These are phyloP conservation scores for Virgularia gustaviana DNA, from an alignment of 92 coral and sea anemone genomes.

Conservation along the genomic window DNA sequence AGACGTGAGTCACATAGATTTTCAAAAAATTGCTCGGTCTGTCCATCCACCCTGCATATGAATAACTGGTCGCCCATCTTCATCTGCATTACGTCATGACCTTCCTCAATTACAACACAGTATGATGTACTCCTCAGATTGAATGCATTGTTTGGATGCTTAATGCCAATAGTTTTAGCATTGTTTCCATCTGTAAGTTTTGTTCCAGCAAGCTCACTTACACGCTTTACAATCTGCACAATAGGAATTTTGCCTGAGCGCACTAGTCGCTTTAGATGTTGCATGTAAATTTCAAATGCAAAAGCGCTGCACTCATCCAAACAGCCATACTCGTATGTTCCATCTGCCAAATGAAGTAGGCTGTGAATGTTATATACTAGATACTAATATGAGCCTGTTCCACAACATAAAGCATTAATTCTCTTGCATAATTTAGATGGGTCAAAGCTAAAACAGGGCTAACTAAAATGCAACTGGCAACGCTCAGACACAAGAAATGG, in stretches of 20 bases:
- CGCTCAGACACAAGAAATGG: background rate
- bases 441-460: background rate
- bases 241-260: background rate
- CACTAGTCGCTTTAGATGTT: no score
- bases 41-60: background rate
- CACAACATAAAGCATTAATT: background rate
- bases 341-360: background rate
- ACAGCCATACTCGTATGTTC: background rate
- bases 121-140: background rate
- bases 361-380: background rate
- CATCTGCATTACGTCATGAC: no score
- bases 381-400: background rate
- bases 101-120: background rate
- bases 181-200: background rate
- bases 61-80: background rate
- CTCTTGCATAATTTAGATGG: background rate
- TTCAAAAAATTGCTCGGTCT: background rate
- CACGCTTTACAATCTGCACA: background rate
- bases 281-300: background rate
- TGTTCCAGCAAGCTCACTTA: no score
- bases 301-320: conserved; percentile 4
- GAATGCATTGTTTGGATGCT: no score
- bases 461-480: no score
- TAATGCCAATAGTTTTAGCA: background rate
- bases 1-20: conserved; percentile 7